Evolutionary conservation across 2,888 invertebrate species (phyloP).

Genomic region (Coenonympha glycerion): DNA sequence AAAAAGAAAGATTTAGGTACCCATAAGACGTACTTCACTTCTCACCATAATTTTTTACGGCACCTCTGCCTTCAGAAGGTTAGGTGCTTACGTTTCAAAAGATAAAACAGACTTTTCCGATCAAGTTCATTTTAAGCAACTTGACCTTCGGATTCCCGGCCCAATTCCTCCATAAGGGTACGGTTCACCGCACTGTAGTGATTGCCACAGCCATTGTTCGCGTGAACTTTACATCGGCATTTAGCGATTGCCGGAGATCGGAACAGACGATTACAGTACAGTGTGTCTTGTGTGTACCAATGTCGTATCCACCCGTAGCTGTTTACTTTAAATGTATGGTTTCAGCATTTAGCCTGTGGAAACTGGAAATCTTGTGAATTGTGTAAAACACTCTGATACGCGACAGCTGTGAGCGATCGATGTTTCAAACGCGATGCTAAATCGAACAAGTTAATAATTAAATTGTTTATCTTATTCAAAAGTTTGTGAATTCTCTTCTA

Average conservation of each 20-base stretch:
- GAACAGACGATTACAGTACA: slow-evolving; percentile 49
- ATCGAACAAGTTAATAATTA: neutral
- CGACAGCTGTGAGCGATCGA: neutral
- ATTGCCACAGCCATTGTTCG: slow-evolving; percentile 29
- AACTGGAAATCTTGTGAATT: slow-evolving; percentile 8
- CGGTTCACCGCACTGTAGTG: slow-evolving; percentile 17
- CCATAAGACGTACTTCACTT: too few relatives aligned
- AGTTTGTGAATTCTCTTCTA: neutral
- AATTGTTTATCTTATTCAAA: neutral
- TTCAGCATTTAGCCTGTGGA: too few relatives aligned
- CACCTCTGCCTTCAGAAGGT: too few relatives aligned
- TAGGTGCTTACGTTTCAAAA: too few relatives aligned
- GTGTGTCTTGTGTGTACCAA: too few relatives aligned
- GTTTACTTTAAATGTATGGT: slow-evolving; percentile 23
- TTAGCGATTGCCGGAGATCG: slow-evolving; percentile 57
- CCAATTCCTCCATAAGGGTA: slow-evolving; percentile 14
- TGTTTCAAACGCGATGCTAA: neutral
- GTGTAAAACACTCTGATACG: slow-evolving; percentile 6
- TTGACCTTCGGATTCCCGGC: slow-evolving; percentile 17
- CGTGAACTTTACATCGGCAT: slow-evolving; percentile 69
- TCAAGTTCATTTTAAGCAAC: slow-evolving; percentile 10
- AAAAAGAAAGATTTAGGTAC: too few relatives aligned
- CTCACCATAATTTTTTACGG: too few relatives aligned
- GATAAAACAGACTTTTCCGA: neutral
- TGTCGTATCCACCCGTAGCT: slow-evolving; percentile 35